A percentile compares a stretch with the other conserved stretches of the same genome.
Conservation (phyloP, 2,888 invertebrate species). For the Sinodicranocentrus sp. region DNA sequence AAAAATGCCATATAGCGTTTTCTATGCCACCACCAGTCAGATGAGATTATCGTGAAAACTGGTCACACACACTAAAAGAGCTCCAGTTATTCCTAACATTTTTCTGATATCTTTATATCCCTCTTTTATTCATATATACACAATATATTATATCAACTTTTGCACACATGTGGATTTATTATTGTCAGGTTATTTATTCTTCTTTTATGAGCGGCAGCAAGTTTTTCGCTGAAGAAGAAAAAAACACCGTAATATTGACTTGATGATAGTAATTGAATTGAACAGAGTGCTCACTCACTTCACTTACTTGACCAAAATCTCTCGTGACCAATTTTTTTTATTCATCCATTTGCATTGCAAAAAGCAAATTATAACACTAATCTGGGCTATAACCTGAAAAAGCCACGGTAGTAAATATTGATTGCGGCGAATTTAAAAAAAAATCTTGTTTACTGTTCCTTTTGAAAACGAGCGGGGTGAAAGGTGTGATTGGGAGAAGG, state of each 20-base stretch:
- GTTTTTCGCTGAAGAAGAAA: not conserved
- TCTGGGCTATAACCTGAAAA: slow-evolving; percentile 2
- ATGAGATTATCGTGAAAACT: not conserved
- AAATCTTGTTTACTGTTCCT: no score
- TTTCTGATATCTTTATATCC: not conserved
- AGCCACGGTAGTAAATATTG: not conserved
- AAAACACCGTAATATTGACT: not conserved
- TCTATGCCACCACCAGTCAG: no score
- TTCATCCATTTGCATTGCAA: no score
- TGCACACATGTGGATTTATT: not conserved
- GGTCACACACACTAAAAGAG: slow-evolving; percentile 11
- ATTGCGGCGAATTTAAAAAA: no score
- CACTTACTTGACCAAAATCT: no score
- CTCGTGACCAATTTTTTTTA: no score
- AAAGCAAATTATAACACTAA: no score
- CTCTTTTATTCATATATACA: not conserved
- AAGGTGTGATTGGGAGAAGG: not conserved
- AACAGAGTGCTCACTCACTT: not conserved
- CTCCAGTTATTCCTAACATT: slow-evolving; percentile 27
- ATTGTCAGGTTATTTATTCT: not conserved
- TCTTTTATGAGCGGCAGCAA: not conserved
- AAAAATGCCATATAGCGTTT: no score
- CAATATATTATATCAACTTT: not conserved
- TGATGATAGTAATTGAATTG: not conserved
- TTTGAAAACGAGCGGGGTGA: not conserved